Conservation (phyloP, 2,888 invertebrate genomes). For the Rhimphoctona megacephalus region DNA sequence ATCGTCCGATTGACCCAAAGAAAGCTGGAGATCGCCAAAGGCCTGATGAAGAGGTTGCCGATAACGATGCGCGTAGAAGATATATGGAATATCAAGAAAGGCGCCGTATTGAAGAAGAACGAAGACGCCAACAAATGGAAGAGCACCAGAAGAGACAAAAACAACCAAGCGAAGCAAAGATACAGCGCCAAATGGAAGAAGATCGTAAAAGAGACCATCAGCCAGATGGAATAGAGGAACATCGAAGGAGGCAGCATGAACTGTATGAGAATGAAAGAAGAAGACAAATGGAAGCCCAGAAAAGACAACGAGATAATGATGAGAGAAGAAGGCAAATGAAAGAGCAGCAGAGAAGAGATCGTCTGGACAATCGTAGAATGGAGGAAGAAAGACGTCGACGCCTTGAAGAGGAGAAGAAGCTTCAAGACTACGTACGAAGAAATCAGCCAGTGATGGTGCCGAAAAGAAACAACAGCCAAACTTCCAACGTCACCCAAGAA, state of each 20-base stretch:
- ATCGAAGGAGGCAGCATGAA: conserved; percentile 38
- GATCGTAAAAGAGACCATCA: conserved; percentile 40
- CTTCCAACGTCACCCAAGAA: conserved; percentile 39
- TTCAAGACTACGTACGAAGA: conserved; percentile 77
- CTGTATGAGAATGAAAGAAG: conserved; percentile 12
- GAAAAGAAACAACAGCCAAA: conserved; percentile 51
- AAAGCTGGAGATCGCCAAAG: conserved; percentile 16
- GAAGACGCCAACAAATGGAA: conserved; percentile 44
- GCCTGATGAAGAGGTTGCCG: conserved; percentile 35
- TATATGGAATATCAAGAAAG: conserved; percentile 37
- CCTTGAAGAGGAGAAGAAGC: conserved; percentile 72
- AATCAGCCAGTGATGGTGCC: conserved; percentile 76
- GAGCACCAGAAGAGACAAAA: conserved; percentile 19
- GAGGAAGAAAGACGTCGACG: conserved; percentile 64
- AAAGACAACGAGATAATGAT: conserved; percentile 35
- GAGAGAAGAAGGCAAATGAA: conserved; percentile 52
- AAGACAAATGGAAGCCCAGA: conserved; percentile 42
- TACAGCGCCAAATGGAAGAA: conserved; percentile 25
- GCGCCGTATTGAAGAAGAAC: conserved; percentile 30
- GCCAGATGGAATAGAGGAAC: conserved; percentile 43
- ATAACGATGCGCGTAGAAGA: conserved; percentile 43
- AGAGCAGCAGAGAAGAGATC: conserved; percentile 43
- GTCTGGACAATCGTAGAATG: conserved; percentile 35
- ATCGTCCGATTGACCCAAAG: conserved; percentile 72
- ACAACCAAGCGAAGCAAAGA: conserved; percentile 22